Evolutionary conservation across 2,888 invertebrate genomes (phyloP), one percentile per base, ranked within the genome.

Genomic region (Orchesellides sinensis): DNA sequence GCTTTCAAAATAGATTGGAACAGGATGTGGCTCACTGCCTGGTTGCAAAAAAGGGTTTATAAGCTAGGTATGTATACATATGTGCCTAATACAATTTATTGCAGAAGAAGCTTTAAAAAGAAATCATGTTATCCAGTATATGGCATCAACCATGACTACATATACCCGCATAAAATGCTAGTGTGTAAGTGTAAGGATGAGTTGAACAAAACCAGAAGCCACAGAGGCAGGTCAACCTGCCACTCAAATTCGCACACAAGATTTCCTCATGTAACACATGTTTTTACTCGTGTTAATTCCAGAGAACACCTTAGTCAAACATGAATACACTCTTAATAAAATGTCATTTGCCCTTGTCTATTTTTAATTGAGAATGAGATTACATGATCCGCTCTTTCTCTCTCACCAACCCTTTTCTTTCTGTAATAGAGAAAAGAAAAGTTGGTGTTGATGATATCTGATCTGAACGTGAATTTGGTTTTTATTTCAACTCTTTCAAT

Each of bases 171-270:
- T 65, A 40, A 32, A 35, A n/a, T n/a, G 35, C 12, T 5, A 35
- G 35, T 35, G 14, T n/a, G 19, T 8, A 21, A 49, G 19, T 35
- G 35, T 35, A 12, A 19, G 19, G n/a, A 49, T 17, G 21, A 49
- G 14, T 10, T 2, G 49, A 69, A 68, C 47, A 75, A 82, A 82
- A 82, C 82, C 75, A 75, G 82, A 82, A 82, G 82, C 75, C 61
- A 63, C 27, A 70, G 75, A 82, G 82, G 82, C 82, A 82, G 70
- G 63, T 82, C 82, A 82, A 65, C 75, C 82, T 82, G 82, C 82
- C 82, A 82, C 82, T 82, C 82, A 81, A 80, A 80, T 80, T 80
- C 73, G 73, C 80, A 73, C 80, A 80, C 79, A 63, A 27, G 49
- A 66, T 40, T 72, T 79, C 65, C 21, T 72, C 45, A 52, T 61